Conservation (phyloP, 2,113 vertebrate species). For the Galeopterus variegatus region DNA sequence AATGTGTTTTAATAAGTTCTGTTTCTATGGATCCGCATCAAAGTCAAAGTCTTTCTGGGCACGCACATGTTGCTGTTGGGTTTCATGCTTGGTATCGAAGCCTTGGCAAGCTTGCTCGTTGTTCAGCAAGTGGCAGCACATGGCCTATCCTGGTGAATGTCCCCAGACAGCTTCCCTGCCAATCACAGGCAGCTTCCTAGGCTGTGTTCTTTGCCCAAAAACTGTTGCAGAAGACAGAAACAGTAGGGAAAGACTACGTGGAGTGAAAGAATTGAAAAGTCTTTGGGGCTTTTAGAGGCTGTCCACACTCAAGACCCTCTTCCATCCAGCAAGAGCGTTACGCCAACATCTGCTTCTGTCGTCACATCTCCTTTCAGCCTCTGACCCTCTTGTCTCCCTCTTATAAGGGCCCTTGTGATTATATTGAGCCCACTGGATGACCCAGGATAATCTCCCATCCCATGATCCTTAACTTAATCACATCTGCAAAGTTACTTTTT, state of each 20-base stretch:
- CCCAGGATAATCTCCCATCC: background rate
- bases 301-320: background rate
- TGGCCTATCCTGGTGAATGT: background rate
- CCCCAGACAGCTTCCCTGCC: background rate
- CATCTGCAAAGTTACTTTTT: conserved; percentile 1
- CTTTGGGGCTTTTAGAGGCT: background rate
- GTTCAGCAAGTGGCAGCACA: background rate
- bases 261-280: background rate
- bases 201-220: background rate
- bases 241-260: background rate
- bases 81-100: background rate
- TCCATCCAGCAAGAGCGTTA: background rate
- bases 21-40: background rate
- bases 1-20: conserved; percentile 12
- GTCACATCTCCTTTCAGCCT: background rate
- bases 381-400: background rate
- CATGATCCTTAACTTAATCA: background rate
- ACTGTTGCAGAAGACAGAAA: conserved; percentile 12
- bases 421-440: background rate
- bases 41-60: background rate
- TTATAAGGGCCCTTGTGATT: background rate
- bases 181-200: background rate
- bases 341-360: background rate
- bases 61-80: background rate
- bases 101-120: background rate